These are phyloP conservation scores for Synergus umbraculus DNA, from an alignment of 2,888 invertebrate species.

Conservation along the genomic window DNA sequence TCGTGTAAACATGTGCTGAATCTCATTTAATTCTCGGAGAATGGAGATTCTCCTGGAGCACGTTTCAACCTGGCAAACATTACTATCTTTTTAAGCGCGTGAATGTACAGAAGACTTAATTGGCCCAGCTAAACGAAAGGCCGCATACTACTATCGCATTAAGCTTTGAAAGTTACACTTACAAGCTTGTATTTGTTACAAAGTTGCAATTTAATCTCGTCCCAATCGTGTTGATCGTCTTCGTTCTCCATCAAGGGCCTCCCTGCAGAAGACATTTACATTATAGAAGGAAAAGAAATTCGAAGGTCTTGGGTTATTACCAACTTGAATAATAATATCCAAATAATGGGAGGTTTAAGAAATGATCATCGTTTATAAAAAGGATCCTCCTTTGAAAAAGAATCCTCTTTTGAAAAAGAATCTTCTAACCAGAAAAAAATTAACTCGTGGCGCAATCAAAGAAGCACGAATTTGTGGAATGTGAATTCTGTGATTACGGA, in stretches of 20 bases:
- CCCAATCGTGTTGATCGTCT: background rate
- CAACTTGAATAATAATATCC: conserved; percentile 34
- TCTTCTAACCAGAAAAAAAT: conserved; percentile 12
- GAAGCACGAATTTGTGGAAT: conserved; percentile 23
- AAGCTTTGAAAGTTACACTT: conserved; percentile 2
- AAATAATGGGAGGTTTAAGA: conserved; percentile 33
- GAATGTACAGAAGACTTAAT: conserved; percentile 19
- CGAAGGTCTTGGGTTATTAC: background rate
- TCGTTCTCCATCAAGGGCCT: conserved; percentile 4
- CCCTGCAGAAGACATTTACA: background rate
- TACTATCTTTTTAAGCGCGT: background rate
- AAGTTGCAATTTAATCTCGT: conserved; percentile 39
- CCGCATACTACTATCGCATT: conserved; percentile 7
- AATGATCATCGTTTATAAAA: background rate
- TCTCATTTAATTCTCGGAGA: conserved; percentile 8
- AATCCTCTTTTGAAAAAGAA: conserved; percentile 9
- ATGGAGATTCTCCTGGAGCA: background rate
- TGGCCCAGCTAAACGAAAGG: background rate
- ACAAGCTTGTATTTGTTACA: conserved; percentile 19
- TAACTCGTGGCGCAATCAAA: conserved; percentile 15
- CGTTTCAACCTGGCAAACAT: background rate
- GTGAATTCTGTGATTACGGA: conserved; percentile 31
- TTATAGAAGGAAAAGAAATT: background rate
- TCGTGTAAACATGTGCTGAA: background rate
- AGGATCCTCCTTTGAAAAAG: background rate